phyloP scores from a whole-genome alignment of 1,140 invertebrate species.

The Pseudomyrmex concolor region DNA sequence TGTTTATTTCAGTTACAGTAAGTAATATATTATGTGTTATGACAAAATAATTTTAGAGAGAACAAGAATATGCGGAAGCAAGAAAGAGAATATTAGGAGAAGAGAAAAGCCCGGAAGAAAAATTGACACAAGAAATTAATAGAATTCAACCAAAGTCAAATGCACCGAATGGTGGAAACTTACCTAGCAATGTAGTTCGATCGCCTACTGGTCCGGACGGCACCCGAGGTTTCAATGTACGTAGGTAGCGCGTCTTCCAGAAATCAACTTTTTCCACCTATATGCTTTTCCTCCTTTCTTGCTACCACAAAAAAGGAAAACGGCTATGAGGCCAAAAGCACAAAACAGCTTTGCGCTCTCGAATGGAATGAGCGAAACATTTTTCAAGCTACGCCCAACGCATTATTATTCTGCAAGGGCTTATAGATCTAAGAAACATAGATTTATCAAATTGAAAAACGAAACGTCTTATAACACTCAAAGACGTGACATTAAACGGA shows the following conservation, averaged over 20 bases:
- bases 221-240: constrained; percentile 86
- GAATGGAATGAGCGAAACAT: constrained; percentile 38
- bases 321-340: constrained; percentile 83
- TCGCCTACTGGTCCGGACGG: constrained; percentile 87
- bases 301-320: constrained; percentile 68
- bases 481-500: constrained; percentile 36
- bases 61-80: constrained; percentile 95
- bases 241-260: constrained; percentile 84
- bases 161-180: constrained; percentile 55
- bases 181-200: constrained; percentile 83
- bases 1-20: background rate
- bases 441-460: constrained; percentile 37
- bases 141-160: constrained; percentile 78
- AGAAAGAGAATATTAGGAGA: constrained; percentile 93
- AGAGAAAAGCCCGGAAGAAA: constrained; percentile 91
- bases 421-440: constrained; percentile 56
- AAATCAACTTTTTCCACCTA: constrained; percentile 71
- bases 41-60: constrained; percentile 84
- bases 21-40: background rate
- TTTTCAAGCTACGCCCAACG: constrained; percentile 31
- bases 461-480: background rate
- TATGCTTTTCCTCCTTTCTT: constrained; percentile 77
- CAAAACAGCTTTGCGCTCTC: constrained; percentile 68
- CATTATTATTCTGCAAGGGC: constrained; percentile 24
- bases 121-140: constrained; percentile 87